These are phyloP conservation scores for Meghimatium bilineatum DNA, from an alignment of 2,888 invertebrate species.

Conservation along the genomic window DNA sequence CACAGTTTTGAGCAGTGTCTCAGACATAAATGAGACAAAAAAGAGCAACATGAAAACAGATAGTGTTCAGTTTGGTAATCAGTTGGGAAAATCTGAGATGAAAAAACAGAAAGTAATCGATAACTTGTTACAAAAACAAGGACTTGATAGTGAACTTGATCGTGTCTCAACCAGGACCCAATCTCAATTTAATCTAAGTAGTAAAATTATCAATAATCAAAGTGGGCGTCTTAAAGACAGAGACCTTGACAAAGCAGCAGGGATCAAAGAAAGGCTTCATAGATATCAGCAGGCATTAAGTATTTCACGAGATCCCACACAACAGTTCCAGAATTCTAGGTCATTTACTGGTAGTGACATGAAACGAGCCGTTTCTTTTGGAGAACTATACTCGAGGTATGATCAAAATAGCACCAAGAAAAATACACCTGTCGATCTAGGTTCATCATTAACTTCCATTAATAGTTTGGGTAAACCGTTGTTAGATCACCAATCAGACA, in stretches of 20 bases:
- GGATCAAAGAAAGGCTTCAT: constrained; percentile 29
- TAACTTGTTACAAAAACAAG: constrained; percentile 85
- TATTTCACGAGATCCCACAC: not conserved
- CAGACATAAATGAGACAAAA: constrained; percentile 78
- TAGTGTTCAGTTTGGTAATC: not conserved
- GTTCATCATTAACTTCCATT: not conserved
- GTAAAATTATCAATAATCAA: constrained; percentile 84
- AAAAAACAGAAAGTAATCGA: constrained; percentile 21
- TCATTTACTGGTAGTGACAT: constrained; percentile 8
- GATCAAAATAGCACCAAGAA: not conserved
- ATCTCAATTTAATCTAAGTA: constrained; percentile 85
- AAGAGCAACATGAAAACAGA: not conserved
- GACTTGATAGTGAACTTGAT: constrained; percentile 86
- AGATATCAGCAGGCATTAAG: constrained; percentile 31
- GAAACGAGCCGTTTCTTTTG: constrained; percentile 46
- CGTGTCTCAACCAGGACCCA: constrained; percentile 89
- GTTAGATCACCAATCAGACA: constrained; percentile 48
- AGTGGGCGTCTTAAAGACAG: constrained; percentile 86
- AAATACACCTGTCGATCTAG: not conserved
- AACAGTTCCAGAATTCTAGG: not conserved
- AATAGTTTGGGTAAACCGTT: constrained; percentile 5
- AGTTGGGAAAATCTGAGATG: not conserved
- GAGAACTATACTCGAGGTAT: constrained; percentile 45
- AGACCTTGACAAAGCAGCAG: constrained; percentile 82
- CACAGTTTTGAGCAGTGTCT: constrained; percentile 88